Base-by-base conservation (phyloP, 2,113 vertebrate species). In the Psittacara wagleri region DNA sequence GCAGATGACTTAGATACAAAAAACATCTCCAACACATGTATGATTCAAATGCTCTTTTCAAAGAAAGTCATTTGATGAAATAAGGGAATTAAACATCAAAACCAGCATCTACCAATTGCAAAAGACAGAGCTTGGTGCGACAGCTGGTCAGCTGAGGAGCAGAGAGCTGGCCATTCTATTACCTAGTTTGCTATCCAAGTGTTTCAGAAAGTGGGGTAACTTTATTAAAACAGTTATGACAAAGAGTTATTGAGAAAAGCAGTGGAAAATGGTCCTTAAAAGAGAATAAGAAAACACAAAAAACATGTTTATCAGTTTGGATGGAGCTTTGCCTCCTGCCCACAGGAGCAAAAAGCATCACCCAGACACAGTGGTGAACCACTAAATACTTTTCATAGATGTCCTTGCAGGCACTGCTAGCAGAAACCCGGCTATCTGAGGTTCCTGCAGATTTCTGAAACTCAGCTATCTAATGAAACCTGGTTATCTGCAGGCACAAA, bases 41-140 rank as follows among this genome's bases (percentile, higher is more conserved):
- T 86, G 90, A 92, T 83, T 95, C 62, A 87, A 69, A 61, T n/a
- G 15, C 13, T 73, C 48, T 46, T 86, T 76, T 91, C 39, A 90
- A 75, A 92, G 25, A 5, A 81, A 94, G 17, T 14, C 61, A 90
- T 92, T 92, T 84, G 90, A 83, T 92, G 79, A 83, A 96, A 70
- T 59, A 43, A 92, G 68, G 68, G 88, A 93, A 95, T 92, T 59
- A 93, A 94, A 88, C 82, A 92, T 93, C 90, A 95, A 96, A 94
- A n/a, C 62, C 54, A 67, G 43, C 11, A 4, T 54, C 67, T 86
- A 33, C 70, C 67, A 59, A 0, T 43, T 92, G 83, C 61, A 84
- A 62, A 33, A 91, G 64, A 33, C 82, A 91, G 94, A 41, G 69
- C 72, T 80, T 54, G 41, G 49, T 83, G 72, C 57, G 54, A 44